Conservation (phyloP, 2,113 vertebrate species). For the Passerina amoena region DNA sequence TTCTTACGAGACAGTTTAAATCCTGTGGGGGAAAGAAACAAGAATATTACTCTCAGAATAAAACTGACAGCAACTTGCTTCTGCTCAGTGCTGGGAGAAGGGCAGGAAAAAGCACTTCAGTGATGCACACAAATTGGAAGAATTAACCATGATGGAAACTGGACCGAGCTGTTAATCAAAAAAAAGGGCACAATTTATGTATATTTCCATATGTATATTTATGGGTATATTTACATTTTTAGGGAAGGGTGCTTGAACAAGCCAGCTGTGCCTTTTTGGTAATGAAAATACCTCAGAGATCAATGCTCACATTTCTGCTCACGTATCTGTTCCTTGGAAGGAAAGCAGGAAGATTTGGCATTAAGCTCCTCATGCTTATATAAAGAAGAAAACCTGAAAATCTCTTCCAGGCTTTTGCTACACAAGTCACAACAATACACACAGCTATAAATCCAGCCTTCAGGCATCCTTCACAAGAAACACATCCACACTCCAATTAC, state of each 20-base stretch:
- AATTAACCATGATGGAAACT: background rate
- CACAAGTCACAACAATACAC: background rate
- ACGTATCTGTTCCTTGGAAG: background rate
- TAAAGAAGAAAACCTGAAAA: background rate
- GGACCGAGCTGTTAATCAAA: background rate
- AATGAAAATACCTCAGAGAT: background rate
- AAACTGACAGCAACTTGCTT: background rate
- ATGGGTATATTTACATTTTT: background rate
- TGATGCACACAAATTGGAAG: fast-evolving
- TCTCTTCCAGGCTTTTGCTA: background rate
- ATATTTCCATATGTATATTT: too few species aligned
- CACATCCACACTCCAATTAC: background rate
- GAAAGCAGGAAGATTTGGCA: background rate
- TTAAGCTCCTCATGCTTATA: background rate
- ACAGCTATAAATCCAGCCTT: background rate
- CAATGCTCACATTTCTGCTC: background rate
- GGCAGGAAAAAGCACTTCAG: background rate
- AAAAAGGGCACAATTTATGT: background rate
- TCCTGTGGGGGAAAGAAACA: slow-evolving; percentile 59
- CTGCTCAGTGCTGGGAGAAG: background rate
- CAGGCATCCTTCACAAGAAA: background rate
- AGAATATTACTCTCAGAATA: slow-evolving; percentile 21
- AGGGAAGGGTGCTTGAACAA: background rate
- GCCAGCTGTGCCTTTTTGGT: background rate
- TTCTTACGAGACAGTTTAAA: slow-evolving; percentile 68